Evolutionary conservation across 2,888 invertebrate species (phyloP), one percentile per base, ranked within the genome.

Genomic region (Drosophila helvetica): DNA sequence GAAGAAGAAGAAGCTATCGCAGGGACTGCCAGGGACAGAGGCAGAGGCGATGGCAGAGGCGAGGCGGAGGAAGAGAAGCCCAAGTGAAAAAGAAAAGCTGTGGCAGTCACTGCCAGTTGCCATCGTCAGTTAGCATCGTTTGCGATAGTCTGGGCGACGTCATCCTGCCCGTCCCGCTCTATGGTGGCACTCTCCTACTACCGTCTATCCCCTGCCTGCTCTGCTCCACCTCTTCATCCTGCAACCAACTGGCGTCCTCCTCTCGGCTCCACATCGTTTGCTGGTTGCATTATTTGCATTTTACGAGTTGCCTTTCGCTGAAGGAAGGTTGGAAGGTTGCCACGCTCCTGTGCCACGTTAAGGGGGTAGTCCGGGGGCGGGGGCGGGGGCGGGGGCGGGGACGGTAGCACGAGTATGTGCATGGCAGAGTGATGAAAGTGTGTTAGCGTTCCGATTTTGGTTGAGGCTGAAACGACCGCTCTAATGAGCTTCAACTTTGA

Each of bases 101-200:
- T 85, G 78, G 80, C 86, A 87, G 85, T 84, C 85, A 87, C 65
- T 78, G 88, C 67, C 83, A 87, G 86, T 87, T 87, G 88, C 83
- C 82, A 74, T 66, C 83, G 87, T 81, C 87, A 71, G 70, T 72
- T 71, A 64, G 73, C 71, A 57, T 64, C 71, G 73, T 54, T 71
- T 73, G 73, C 67, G 68, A 74, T 74, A 68, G 60, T 67, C 68
- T 68, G 57, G 48, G 72, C 78, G 66, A 68, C 82, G 79, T 77
- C 80, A 74, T 22, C 58, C 19, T 48, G 66, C 45, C 57, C 27
- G 25, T 27, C 19, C 60, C 27, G 30, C 25, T 17, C 46, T 12
- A 8, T 12, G 18, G 5, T 5, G 12, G 33, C 33, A 33, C 33
- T 33, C 33, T 33, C 33, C 33, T 30, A 30, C 30, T 30, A 30